Conservation (phyloP, 2,113 vertebrate genomes). For the Manacus vitellinus region DNA sequence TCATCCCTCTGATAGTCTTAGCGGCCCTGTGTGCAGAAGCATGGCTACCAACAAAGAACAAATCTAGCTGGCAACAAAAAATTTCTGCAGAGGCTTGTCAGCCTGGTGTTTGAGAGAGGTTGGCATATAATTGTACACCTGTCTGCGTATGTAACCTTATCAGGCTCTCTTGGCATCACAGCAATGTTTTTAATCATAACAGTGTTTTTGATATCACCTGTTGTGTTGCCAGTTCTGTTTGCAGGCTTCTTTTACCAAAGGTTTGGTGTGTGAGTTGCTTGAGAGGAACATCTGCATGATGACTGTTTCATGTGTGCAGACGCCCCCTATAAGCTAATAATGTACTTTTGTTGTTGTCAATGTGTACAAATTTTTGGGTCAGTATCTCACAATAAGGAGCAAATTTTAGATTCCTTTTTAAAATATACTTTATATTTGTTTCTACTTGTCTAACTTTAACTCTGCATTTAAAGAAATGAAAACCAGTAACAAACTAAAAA, state of each 20-base stretch:
- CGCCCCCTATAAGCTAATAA: background rate
- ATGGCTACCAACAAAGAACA: background rate
- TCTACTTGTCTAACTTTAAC: background rate
- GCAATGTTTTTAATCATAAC: fast-evolving
- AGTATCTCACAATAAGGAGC: background rate
- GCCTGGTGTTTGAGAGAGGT: background rate
- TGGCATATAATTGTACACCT: fast-evolving
- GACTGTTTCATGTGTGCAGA: background rate
- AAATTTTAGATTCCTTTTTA: background rate
- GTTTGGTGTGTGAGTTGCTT: background rate
- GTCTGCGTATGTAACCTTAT: fast-evolving
- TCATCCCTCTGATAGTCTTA: background rate
- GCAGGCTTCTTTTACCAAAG: background rate
- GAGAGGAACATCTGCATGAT: fast-evolving
- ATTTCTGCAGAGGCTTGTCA: background rate
- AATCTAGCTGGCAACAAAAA: no score
- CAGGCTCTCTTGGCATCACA: background rate
- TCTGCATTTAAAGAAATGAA: background rate
- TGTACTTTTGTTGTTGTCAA: no score
- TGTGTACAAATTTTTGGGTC: background rate
- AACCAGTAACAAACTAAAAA: background rate
- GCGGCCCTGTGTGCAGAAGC: background rate
- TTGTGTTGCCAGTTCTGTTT: background rate
- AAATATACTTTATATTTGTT: background rate
- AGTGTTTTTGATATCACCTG: background rate